Conservation (phyloP, 2,113 vertebrate genomes). For the Melanerpes aurifrons region DNA sequence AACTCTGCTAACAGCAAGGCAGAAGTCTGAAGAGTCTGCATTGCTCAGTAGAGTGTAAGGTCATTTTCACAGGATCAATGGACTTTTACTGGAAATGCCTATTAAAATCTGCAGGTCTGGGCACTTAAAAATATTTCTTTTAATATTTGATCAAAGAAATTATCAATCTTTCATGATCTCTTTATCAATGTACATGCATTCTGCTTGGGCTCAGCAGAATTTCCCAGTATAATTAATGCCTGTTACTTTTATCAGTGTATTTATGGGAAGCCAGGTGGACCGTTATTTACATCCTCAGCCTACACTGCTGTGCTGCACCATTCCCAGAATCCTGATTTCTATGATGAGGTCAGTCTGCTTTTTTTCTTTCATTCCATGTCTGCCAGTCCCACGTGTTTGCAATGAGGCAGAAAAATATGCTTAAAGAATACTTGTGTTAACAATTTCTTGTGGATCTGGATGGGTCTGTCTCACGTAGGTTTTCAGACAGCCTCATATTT, state of each 20-base stretch:
- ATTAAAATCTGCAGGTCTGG: conserved; percentile 2
- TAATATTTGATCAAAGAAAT: conserved; percentile 34
- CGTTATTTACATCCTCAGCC: conserved; percentile 87
- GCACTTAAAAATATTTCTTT: background rate
- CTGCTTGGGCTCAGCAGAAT: background rate
- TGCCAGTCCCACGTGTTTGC: background rate
- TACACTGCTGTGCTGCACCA: conserved; percentile 93
- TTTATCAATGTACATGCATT: background rate
- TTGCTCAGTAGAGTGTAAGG: background rate
- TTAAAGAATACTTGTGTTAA: background rate
- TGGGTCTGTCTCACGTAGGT: background rate
- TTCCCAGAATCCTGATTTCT: conserved; percentile 97
- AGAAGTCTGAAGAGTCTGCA: background rate
- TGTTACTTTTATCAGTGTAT: conserved; percentile 84
- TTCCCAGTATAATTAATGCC: conserved; percentile 19
- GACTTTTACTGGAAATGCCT: conserved; percentile 23
- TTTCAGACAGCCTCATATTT: background rate
- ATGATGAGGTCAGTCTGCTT: conserved; percentile 87
- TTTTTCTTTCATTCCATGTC: background rate
- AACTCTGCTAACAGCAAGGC: background rate
- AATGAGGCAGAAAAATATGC: background rate
- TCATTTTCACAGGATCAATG: conserved; percentile 32
- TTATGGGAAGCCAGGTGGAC: conserved; percentile 93
- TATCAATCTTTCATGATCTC: conserved; percentile 10
- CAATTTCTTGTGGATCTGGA: background rate